phyloP scores from a whole-genome alignment of 2,113 vertebrate species.

The Grammomys surdaster region DNA sequence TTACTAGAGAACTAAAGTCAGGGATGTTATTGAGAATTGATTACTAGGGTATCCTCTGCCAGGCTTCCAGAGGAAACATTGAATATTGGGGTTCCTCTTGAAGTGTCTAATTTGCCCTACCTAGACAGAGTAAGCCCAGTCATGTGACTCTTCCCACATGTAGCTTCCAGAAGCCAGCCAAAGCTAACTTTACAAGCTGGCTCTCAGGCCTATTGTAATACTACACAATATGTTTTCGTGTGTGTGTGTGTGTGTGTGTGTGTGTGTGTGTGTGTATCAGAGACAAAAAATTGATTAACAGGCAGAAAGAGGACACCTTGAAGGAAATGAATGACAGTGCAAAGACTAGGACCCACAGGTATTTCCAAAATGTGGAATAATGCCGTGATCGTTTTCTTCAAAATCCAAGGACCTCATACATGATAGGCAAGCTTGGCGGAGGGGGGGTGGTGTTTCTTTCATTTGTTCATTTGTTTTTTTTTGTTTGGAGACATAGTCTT shows the following conservation, averaged over 20 bases:
- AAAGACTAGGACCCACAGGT: background rate
- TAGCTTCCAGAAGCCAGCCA: background rate
- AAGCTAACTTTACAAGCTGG: background rate
- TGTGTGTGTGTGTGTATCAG: background rate
- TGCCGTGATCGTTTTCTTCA: background rate
- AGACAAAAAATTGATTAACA: background rate
- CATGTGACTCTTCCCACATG: background rate
- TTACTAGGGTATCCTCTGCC: background rate
- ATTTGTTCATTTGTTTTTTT: background rate
- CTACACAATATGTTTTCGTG: background rate
- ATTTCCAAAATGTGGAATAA: background rate
- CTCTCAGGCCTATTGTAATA: background rate
- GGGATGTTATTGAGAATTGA: background rate
- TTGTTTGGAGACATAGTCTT: background rate
- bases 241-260: background rate
- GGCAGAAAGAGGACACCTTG: background rate
- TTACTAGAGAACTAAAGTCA: background rate
- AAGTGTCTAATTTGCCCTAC: background rate
- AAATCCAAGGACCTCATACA: background rate
- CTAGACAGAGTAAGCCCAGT: background rate
- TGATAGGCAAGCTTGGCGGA: background rate
- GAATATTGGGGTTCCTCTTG: background rate
- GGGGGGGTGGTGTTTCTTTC: background rate
- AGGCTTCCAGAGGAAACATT: background rate
- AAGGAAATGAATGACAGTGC: background rate